Conservation (phyloP, 2,113 vertebrate genomes). For the Dolichallabes microphthalmus region DNA sequence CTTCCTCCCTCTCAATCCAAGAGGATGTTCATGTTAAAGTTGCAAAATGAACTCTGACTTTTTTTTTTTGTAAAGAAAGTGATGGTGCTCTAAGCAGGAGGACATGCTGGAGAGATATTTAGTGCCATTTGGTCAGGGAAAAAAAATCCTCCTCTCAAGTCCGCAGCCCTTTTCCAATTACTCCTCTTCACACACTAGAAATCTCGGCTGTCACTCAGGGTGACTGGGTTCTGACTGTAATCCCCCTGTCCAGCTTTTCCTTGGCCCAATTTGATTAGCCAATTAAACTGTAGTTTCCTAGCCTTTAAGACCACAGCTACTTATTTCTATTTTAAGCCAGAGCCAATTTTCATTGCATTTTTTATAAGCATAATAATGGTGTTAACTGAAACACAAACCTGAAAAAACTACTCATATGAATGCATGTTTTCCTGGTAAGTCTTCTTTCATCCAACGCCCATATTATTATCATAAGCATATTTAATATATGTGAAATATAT, state of each 20-base stretch:
- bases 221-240: constrained; percentile 53
- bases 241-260: constrained; percentile 49
- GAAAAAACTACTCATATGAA: neutral
- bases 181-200: constrained; percentile 56
- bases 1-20: neutral
- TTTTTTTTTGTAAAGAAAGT: constrained; percentile 39
- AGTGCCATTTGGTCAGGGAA: constrained; percentile 56
- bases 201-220: constrained; percentile 57
- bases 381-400: constrained; percentile 23
- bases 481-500: neutral
- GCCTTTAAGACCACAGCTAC: constrained; percentile 43
- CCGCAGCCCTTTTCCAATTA: constrained; percentile 57
- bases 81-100: constrained; percentile 44
- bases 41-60: constrained; percentile 42
- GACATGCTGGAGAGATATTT: constrained; percentile 51
- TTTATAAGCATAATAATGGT: constrained; percentile 17
- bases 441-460: neutral
- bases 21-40: constrained; percentile 17
- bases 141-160: constrained; percentile 53
- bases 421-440: neutral
- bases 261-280: constrained; percentile 48
- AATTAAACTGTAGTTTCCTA: constrained; percentile 44
- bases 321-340: constrained; percentile 47
- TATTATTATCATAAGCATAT: neutral
- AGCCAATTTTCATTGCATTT: constrained; percentile 33